phyloP scores from a whole-genome alignment of 2,888 invertebrate species.

The Dasypolia templi region DNA sequence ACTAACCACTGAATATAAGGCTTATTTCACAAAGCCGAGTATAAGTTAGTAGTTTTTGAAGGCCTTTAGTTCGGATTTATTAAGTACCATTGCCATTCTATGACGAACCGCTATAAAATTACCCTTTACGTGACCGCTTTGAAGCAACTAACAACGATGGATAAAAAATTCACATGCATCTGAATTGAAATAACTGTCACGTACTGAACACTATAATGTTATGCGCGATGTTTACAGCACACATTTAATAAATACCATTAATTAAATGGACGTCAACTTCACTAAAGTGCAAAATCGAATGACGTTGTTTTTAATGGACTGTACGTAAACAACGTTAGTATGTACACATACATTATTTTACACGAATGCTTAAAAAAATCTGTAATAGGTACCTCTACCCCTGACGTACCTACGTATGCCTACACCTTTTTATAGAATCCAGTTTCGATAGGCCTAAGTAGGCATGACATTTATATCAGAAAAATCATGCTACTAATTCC shows the following conservation, averaged over 20 bases:
- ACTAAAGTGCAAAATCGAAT: background rate
- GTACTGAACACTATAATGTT: slow-evolving; percentile 6
- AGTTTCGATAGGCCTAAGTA: background rate
- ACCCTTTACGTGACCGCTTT: slow-evolving; percentile 58
- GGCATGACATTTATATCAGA: background rate
- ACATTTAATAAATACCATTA: slow-evolving; percentile 7
- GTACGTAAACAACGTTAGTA: no score
- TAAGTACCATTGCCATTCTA: slow-evolving; percentile 40
- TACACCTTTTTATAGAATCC: no score
- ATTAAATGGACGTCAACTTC: background rate
- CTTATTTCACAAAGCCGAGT: slow-evolving; percentile 52
- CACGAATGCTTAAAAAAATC: background rate
- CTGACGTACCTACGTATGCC: background rate
- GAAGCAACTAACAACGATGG: slow-evolving; percentile 35
- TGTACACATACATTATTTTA: background rate
- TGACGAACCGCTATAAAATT: slow-evolving; percentile 50
- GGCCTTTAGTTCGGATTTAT: slow-evolving; percentile 51
- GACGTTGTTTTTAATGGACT: background rate
- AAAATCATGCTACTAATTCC: background rate
- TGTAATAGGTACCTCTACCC: background rate
- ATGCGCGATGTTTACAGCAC: slow-evolving; percentile 6
- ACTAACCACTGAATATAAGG: slow-evolving; percentile 66
- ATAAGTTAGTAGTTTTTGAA: slow-evolving; percentile 50
- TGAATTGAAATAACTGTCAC: slow-evolving; percentile 29
- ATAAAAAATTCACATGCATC: slow-evolving; percentile 29